phyloP scores from a whole-genome alignment of 1,140 invertebrate genomes.

The Mya arenaria region DNA sequence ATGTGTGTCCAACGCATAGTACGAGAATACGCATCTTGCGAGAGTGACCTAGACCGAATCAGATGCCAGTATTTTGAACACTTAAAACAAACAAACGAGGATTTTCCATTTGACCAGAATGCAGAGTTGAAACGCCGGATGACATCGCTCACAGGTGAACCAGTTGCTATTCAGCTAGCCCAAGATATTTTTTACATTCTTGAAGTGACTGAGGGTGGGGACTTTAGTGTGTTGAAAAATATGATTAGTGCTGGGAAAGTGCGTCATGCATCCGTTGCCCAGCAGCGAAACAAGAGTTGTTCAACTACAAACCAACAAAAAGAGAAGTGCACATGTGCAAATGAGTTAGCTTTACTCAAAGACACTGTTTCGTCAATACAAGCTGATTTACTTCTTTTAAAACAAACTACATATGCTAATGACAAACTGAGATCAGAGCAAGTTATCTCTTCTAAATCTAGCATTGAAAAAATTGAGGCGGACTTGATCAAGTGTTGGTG shows the following conservation, averaged over 20 bases:
- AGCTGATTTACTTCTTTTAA: background rate
- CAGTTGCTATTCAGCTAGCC: background rate
- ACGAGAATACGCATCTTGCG: too few species aligned
- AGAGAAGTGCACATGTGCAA: background rate
- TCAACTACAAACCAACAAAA: too few species aligned
- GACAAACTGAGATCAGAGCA: background rate
- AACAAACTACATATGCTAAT: background rate
- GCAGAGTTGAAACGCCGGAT: conserved; percentile 11
- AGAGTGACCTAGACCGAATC: too few species aligned
- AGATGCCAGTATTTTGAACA: background rate
- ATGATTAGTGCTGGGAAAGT: background rate
- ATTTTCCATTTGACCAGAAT: background rate
- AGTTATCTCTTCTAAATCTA: too few species aligned
- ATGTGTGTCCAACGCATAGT: too few species aligned
- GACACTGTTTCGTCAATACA: background rate
- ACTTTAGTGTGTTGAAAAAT: background rate
- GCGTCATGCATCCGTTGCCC: too few species aligned
- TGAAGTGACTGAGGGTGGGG: background rate
- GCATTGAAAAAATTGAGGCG: too few species aligned
- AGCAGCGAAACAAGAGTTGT: too few species aligned
- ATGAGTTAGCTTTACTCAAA: background rate
- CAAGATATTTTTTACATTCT: background rate
- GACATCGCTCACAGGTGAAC: background rate
- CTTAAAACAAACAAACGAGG: background rate
- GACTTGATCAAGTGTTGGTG: too few species aligned